Conservation (phyloP, 2,113 vertebrate species). For the Tachycineta bicolor region DNA sequence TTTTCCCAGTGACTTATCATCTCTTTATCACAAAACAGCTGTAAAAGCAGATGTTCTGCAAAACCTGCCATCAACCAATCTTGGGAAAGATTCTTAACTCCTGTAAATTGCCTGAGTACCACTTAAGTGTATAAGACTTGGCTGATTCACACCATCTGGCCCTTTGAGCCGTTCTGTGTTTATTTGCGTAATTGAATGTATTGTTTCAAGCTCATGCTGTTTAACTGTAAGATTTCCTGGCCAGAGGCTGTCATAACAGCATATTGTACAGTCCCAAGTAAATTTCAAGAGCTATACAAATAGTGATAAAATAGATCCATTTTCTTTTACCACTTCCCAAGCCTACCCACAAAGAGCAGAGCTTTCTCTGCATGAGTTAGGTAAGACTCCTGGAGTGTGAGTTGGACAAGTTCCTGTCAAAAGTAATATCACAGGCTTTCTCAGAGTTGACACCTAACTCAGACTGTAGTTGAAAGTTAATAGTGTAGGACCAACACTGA, state of each 20-base stretch:
- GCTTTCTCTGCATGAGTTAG: not conserved
- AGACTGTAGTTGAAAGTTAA: not conserved
- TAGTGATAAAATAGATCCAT: not conserved
- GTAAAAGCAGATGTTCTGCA: not conserved
- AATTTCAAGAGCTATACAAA: not conserved
- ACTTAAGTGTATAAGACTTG: not conserved
- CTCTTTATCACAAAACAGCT: not conserved
- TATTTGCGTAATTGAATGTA: slow-evolving; percentile 43
- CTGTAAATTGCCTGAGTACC: not conserved
- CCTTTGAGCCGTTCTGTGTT: slow-evolving; percentile 7
- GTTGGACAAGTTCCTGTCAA: not conserved
- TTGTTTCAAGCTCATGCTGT: slow-evolving; percentile 32
- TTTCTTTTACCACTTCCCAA: slow-evolving; percentile 1
- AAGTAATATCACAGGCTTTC: not conserved
- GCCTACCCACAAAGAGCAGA: not conserved
- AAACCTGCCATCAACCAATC: not conserved
- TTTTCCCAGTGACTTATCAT: not conserved
- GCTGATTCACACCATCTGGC: slow-evolving; percentile 27
- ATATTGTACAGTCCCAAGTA: not conserved
- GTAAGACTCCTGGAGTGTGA: not conserved
- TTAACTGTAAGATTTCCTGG: slow-evolving; percentile 34
- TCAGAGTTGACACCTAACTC: not conserved
- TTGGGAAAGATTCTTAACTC: not conserved
- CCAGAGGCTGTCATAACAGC: not conserved
- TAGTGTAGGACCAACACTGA: not conserved